Evolutionary conservation across 2,113 vertebrate species (phyloP).

Genomic region (Perca fluviatilis): DNA sequence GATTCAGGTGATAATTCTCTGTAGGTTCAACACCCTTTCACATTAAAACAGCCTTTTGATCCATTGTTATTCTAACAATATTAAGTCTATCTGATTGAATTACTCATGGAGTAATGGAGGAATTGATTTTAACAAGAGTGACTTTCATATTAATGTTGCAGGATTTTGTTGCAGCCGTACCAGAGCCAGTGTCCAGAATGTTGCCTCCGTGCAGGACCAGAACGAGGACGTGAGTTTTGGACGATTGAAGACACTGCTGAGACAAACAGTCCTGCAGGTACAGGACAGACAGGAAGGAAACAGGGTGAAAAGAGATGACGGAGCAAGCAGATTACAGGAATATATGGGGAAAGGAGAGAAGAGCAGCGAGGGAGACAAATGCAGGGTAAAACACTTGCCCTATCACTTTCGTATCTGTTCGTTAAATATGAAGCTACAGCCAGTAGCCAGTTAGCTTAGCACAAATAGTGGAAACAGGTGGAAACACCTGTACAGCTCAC

Average conservation of each 20-base stretch:
- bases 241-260: conserved; percentile 87
- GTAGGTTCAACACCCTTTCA: background rate
- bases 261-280: conserved; percentile 86
- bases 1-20: background rate
- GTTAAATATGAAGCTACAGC: no score
- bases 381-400: no score
- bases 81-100: background rate
- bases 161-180: conserved; percentile 40
- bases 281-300: background rate
- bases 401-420: no score
- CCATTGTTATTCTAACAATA: background rate
- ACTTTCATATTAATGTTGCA: background rate
- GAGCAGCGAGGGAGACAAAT: background rate
- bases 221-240: conserved; percentile 92
- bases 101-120: background rate
- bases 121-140: background rate
- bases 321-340: background rate
- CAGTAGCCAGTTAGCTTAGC: no score
- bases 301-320: background rate
- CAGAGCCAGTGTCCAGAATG: conserved; percentile 94
- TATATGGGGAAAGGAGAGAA: background rate
- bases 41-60: background rate
- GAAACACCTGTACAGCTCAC: no score
- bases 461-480: no score
- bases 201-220: conserved; percentile 96